Conservation (phyloP, 1,140 invertebrate genomes). For the Calephelis nemesis region DNA sequence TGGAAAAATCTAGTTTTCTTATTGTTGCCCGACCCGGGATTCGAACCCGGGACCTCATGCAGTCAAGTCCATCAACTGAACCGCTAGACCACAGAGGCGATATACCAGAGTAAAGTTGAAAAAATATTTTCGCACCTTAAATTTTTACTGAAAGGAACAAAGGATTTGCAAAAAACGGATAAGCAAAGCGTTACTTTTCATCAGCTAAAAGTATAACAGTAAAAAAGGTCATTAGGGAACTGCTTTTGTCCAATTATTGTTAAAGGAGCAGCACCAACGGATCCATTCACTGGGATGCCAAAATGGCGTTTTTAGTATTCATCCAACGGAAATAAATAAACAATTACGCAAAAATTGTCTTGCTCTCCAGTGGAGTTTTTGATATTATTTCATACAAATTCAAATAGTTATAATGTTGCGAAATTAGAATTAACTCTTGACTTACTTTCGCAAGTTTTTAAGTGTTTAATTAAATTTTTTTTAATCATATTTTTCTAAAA, state of each 20-base stretch:
- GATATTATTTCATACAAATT: not conserved
- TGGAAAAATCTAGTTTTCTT: too few species aligned
- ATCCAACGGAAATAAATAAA: not conserved
- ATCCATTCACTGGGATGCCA: not conserved
- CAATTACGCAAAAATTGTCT: not conserved
- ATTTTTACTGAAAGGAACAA: constrained; percentile 2
- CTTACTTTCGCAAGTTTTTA: too few species aligned
- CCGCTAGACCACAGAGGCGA: too few species aligned
- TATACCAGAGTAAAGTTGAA: too few species aligned
- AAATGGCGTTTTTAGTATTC: constrained; percentile 1
- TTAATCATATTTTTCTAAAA: too few species aligned
- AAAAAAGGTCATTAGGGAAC: constrained; percentile 5
- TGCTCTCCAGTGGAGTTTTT: not conserved
- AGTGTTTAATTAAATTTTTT: too few species aligned
- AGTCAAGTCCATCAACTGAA: too few species aligned
- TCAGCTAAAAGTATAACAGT: constrained; percentile 7
- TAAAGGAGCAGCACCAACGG: not conserved
- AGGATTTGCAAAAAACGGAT: not conserved
- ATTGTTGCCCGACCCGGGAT: too few species aligned
- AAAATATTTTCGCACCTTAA: not conserved
- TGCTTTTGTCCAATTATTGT: constrained; percentile 9
- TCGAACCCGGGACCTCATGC: too few species aligned
- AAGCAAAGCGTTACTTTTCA: constrained; percentile 4
- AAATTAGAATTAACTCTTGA: too few species aligned
- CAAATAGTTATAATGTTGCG: too few species aligned